Percentiles rank a stretch among this genome's conserved stretches.
phyloP scores from a whole-genome alignment of 2,113 vertebrate genomes.

The Ammodramus savannarum region DNA sequence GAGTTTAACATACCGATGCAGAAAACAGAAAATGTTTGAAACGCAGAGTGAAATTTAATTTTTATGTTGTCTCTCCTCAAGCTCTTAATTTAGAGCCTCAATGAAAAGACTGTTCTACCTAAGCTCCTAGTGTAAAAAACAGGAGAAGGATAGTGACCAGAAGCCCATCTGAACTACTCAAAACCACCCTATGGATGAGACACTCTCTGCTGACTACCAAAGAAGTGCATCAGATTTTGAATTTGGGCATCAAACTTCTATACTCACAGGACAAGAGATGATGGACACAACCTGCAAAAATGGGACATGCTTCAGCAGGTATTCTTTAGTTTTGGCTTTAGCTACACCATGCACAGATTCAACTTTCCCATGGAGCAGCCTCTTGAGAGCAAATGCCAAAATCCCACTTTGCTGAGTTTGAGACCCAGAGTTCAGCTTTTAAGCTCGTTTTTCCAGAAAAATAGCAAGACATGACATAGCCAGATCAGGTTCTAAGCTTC shows the following conservation, averaged over 20 bases:
- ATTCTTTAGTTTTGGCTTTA: not conserved
- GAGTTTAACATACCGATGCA: not conserved
- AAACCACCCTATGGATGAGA: not conserved
- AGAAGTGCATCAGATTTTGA: not conserved
- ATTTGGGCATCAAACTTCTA: not conserved
- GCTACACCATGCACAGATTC: not conserved
- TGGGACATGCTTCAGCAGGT: not conserved
- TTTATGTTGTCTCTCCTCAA: not conserved
- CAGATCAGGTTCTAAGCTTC: not conserved
- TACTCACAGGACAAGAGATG: not conserved
- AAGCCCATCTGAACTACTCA: not conserved
- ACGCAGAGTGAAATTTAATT: not conserved
- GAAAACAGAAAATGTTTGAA: not conserved
- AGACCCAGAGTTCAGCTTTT: not conserved
- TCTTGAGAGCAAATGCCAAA: not conserved
- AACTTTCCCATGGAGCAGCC: not conserved
- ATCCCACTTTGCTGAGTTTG: not conserved
- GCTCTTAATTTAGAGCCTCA: not conserved
- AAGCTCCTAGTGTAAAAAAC: not conserved
- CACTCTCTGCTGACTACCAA: not conserved
- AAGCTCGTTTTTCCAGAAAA: not conserved
- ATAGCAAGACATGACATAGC: not conserved
- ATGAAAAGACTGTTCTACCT: not conserved
- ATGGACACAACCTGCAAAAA: not conserved
- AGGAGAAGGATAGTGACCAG: not conserved